Base-by-base conservation (phyloP, 2,797 vertebrate genomes). In the Pelochelys cantorii region DNA sequence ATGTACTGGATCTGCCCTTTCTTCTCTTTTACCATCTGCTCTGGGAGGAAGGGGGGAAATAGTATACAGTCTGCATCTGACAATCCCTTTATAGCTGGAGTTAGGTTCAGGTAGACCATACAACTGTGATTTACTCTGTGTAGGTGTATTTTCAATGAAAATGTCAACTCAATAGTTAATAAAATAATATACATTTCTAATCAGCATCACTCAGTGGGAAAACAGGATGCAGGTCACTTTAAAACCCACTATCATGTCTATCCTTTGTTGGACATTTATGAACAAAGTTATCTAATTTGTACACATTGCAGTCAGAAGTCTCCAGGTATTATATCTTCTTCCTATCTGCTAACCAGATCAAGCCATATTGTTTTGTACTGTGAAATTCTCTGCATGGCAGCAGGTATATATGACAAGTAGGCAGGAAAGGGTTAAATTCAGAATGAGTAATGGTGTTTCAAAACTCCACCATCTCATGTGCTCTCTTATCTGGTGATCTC, bases 261-360 rank as follows among this genome's bases (percentile, higher is more conserved):
- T 82, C 6, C 2, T 62, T 89, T 75, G 71, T 92, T 82, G 74
- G 34, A 92, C 62, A 92, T 88, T 80, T 88, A 62, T 92, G 34
- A 25, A 68, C 42, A 13, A 5, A 75, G 13, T 71, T 90, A 29
- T 11, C 60, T 6, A 18, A 54, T 12, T 65, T 65, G 48, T 79
- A 18, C 11, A 65, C 25, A 89, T 79, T 77, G 3, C 6, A 90
- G 31, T n/a, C 31, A 53, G 48, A 85, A 52, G 86, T 34, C 62
- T 34, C 17, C 65, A 68, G n/a, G 17, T 34, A 68, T 6, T 42
- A 5, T 54, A 1, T 1, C 90, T 84, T 86, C 56, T 86, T 60
- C 2, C 80, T 90, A 18, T 11, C 15, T 31, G 31, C 22, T 93
- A 68, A 85, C 20, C 57, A 62, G 60, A 95, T 84, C 15, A n/a